Evolutionary conservation across 37 sponge, comb jelly and placozoan genomes (phyloP), one percentile per base, ranked within the genome.

Genomic region (Chondrosia reniformis): DNA sequence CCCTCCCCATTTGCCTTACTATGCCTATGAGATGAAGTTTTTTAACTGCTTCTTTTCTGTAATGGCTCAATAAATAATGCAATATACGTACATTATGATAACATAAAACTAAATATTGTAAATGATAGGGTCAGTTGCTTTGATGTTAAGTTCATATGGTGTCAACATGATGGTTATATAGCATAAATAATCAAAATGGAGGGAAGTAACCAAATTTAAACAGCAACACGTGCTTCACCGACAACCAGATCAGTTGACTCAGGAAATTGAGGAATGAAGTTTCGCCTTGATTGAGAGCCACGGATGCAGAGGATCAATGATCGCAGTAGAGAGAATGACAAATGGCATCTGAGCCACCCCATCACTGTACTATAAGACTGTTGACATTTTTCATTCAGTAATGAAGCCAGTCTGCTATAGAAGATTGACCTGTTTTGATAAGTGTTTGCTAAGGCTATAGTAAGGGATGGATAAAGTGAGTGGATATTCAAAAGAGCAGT

Each of bases 391-490:
- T 59, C 61, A 59, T 25, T 5, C 7, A 59, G 61, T 30, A 59
- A 30, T 5, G 22, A 19, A 5, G 61, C 61, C 9, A 59, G 22
- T 13, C 61, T 59, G 4, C n/a, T 59, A 59, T 59, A 59, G 61
- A 59, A 59, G 61, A 59, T 59, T 25, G 61, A 19, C 39, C 42
- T 6, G 2, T 39, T 40, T 34, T 25, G 1, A 25, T 69, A 69
- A 0, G 72, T 69, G 72, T 69, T 69, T 41, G 72, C 42, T 0
- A 69, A 25, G 43, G 72, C 72, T 22, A 69, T 69, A 44, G 72
- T 44, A 69, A 69, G 72, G 12, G 72, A 69, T 9, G 72, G 72
- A 6, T 44, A 69, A 25, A 69, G 72, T 0, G 44, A 40, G 43
- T 69, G 72, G 12, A 69, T 40, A 25, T 69, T 69, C 5, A 69